Base-by-base conservation (phyloP, 1,140 invertebrate species). In the Capitella teleta region DNA sequence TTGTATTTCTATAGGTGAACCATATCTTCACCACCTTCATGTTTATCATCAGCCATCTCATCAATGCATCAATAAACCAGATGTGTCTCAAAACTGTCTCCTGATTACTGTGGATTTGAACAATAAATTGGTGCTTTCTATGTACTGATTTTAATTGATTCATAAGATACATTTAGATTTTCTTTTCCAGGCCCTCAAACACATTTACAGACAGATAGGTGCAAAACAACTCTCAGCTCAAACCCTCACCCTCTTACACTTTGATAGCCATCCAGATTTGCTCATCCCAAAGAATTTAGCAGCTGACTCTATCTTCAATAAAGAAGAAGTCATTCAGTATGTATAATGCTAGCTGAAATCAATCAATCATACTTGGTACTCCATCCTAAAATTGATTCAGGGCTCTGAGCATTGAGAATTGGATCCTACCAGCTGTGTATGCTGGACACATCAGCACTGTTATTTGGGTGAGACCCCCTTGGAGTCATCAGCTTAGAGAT, bases 211-310 rank as follows among this genome's bases (percentile, higher is more conserved):
- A 5, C 80, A 80, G 51, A 81, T 93, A 51, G 88, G 85, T 34
- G 82, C 84, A 0, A 87, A 85, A 60, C 80, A 84, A 66, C 72
- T 94, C 44, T 85, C 86, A 0, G 71, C 90, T 24, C 74, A 80
- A 63, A 79, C 79, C 28, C 82, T 83, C 49, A 78, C 79, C 1
- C 72, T 94, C 28, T 70, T 93, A 37, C 90, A 94, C 68, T 80
- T 93, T 43, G 90, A 94, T 68, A 87, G 88, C 0, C 89, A 93
- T 75, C 88, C 89, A 3, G 89, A 93, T 62, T 78, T 93, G 74
- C 75, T 89, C 4, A 78, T 92, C 57, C 84, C 87, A n/a, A 77
- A 79, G 56, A 73, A 78, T 49, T 78, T 88, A 76, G 70, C 73
- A 34, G 80, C 84, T n/a, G 79, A 82, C 49, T 76, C 69, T 3